These are phyloP conservation scores for Chlamydotis undulata DNA, from an alignment of 2,113 vertebrate species.

Conservation along the genomic window DNA sequence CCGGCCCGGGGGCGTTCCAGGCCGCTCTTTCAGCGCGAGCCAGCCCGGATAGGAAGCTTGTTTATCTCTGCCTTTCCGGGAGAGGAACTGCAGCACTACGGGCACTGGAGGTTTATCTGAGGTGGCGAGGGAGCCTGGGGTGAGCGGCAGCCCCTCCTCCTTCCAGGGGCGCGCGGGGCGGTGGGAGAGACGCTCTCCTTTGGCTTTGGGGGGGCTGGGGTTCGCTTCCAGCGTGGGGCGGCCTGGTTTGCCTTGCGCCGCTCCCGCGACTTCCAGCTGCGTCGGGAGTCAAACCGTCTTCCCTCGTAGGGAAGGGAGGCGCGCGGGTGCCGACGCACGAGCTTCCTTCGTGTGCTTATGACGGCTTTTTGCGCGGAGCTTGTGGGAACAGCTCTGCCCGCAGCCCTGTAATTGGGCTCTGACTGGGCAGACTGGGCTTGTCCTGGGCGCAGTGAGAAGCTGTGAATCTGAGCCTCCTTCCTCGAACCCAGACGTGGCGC, in stretches of 20 bases:
- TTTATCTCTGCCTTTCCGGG: not conserved
- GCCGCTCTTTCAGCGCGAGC: not conserved
- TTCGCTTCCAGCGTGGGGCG: not conserved
- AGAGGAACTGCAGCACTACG: not conserved
- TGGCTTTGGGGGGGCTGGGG: fast-evolving
- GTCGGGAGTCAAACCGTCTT: not conserved
- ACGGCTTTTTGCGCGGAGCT: not conserved
- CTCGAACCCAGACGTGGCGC: fast-evolving
- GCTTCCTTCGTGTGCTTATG: not conserved
- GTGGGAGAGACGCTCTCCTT: not conserved
- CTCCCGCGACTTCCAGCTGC: not conserved
- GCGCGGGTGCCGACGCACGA: fast-evolving
- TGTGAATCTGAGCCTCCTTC: not conserved
- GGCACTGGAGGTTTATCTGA: not conserved
- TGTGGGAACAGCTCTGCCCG: slow-evolving; percentile 23
- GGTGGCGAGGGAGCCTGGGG: not conserved
- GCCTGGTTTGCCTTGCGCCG: not conserved
- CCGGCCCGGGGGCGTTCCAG: fast-evolving
- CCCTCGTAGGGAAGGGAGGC: not conserved
- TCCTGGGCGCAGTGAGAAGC: not conserved
- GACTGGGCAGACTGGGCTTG: not conserved
- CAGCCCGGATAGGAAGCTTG: not conserved
- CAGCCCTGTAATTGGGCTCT: slow-evolving; percentile 1
- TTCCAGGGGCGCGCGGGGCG: not conserved
- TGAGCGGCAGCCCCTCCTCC: not conserved